Base-by-base conservation (phyloP, 2,113 vertebrate species). In the Columba livia region DNA sequence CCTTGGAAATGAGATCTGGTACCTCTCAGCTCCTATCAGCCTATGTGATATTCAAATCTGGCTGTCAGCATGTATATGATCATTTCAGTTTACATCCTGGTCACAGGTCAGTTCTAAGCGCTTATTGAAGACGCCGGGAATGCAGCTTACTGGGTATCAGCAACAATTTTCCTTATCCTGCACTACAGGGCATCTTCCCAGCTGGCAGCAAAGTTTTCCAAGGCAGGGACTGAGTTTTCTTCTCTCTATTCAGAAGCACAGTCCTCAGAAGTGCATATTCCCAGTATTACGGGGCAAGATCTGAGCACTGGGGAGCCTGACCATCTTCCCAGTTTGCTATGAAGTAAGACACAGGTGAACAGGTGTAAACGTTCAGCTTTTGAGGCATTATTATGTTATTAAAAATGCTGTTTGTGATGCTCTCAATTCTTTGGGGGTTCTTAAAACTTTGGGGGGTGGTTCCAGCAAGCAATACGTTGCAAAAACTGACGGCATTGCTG, bases 121-220 rank as follows among this genome's bases (percentile, higher is more conserved):
- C 28, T 85, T 67, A 75, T 3, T 89, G 70, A 92, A 82, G 40
- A 70, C 2, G 6, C 13, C 44, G 79, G 28, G n/a, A 89, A 53
- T 0, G 1, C 15, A 65, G 12, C 15, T 53, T 65, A n/a, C 15
- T 0, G 1, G 7, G 11, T 56, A 65, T 11, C 48, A 8, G 38
- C 13, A 12, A 20, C 21, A 40, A 28, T 21, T 32, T 47, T 73
- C 66, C 25, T 71, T 34, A 50, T 25, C 28, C 70, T 24, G 29
- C 31, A 26, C 19, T 25, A 31, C 23, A 74, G 51, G 48, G 3
- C 15, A 28, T 57, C 32, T 88, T 85, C 51, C 20, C 67, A 85
- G n/a, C 32, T 64, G n/a, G 24, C 15, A 77, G 60, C 58, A 51
- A 62, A 60, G 9, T 40, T 78, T 70, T 70, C 88, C 75, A 85